phyloP scores from a whole-genome alignment of 2,888 invertebrate genomes.

The Eupithecia dodoneata region DNA sequence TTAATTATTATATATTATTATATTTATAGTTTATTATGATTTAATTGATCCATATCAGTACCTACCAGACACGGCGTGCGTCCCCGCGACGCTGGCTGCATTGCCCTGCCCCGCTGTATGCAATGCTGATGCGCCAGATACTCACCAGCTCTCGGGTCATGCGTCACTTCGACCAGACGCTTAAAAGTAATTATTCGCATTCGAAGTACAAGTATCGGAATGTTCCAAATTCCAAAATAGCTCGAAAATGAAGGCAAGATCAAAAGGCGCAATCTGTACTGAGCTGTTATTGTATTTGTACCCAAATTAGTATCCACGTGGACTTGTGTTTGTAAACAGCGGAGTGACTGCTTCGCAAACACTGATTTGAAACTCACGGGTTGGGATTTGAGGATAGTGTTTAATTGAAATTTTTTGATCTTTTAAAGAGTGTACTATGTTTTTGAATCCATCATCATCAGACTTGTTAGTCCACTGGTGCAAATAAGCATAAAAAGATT shows the following conservation, averaged over 20 bases:
- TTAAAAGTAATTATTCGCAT: not conserved
- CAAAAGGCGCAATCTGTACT: not conserved
- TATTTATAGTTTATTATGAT: too few species aligned
- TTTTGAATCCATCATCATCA: not conserved
- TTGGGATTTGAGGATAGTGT: not conserved
- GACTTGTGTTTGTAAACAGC: not conserved
- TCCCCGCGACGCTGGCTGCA: too few species aligned
- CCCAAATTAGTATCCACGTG: slow-evolving; percentile 1
- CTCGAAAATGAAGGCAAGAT: not conserved
- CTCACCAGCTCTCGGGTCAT: too few species aligned
- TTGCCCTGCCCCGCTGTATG: too few species aligned
- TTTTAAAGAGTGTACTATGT: not conserved
- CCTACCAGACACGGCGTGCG: too few species aligned
- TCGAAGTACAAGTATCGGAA: not conserved
- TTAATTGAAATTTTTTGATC: not conserved
- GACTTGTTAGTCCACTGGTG: too few species aligned
- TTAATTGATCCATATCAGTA: too few species aligned
- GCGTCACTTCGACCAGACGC: too few species aligned
- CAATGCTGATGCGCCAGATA: too few species aligned
- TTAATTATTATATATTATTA: too few species aligned
- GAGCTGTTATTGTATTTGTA: not conserved
- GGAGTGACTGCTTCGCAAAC: not conserved
- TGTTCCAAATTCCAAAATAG: not conserved
- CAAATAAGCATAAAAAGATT: too few species aligned
- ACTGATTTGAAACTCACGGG: not conserved